Conservation (phyloP, 2,113 vertebrate genomes). For the Neolamprologus toae region DNA sequence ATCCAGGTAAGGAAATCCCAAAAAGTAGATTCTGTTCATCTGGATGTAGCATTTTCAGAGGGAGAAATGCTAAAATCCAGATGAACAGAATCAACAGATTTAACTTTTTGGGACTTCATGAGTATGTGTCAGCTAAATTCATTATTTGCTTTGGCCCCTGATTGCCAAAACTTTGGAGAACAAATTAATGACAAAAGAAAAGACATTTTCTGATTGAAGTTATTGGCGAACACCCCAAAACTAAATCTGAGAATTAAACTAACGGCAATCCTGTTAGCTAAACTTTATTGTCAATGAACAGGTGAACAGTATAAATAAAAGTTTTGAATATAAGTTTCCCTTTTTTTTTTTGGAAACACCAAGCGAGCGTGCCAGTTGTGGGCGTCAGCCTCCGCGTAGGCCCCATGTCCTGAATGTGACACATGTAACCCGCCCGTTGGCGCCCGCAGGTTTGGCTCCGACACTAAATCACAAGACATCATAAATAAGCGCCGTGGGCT, state of each 20-base stretch:
- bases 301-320: not conserved
- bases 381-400: not conserved
- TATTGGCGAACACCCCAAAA: not conserved
- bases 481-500: conserved; percentile 1
- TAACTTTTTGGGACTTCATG: not conserved
- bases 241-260: not conserved
- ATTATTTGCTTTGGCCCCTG: not conserved
- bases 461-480: conserved; percentile 27
- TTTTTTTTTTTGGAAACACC: not conserved
- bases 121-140: not conserved
- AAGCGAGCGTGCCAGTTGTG: not conserved
- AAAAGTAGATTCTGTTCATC: not conserved
- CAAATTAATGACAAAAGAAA: not conserved
- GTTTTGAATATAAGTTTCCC: not conserved
- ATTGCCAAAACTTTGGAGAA: not conserved
- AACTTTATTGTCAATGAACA: not conserved
- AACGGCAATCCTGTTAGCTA: not conserved
- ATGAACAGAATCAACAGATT: not conserved
- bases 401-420: not conserved
- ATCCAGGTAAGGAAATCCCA: not conserved
- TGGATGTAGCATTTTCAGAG: not conserved
- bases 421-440: not conserved
- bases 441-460: not conserved
- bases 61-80: not conserved
- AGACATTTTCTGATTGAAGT: not conserved